These are phyloP conservation scores for Larimichthys crocea DNA, from an alignment of 2,113 vertebrate species.

Conservation along the genomic window DNA sequence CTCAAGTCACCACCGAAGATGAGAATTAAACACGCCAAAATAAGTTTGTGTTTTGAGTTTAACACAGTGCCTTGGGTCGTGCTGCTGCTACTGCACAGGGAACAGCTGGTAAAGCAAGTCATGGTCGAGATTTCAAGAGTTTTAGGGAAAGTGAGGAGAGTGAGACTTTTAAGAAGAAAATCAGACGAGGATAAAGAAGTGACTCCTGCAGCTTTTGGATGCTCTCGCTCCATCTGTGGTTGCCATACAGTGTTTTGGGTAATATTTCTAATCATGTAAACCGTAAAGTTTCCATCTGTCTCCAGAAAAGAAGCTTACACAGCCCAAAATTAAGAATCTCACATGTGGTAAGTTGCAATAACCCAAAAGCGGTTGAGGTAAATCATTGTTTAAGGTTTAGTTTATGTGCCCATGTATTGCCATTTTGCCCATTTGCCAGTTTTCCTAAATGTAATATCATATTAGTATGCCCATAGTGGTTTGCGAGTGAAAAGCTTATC, in stretches of 20 bases:
- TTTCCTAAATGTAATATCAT: conserved; percentile 14
- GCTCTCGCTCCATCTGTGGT: conserved; percentile 1
- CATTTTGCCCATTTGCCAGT: conserved; percentile 20
- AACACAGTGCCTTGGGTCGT: neutral
- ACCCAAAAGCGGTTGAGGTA: neutral
- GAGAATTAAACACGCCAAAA: conserved; percentile 36
- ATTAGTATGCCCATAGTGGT: conserved; percentile 6
- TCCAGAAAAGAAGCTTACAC: neutral
- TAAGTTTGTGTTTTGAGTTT: conserved; percentile 36
- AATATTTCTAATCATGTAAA: conserved; percentile 24
- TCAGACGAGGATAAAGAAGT: conserved; percentile 8
- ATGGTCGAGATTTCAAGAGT: conserved; percentile 11
- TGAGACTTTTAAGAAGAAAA: conserved; percentile 21
- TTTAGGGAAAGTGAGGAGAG: neutral
- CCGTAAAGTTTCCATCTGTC: neutral
- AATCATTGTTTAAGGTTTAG: conserved; percentile 4
- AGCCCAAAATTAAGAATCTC: neutral
- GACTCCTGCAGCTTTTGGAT: neutral
- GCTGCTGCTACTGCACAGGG: neutral
- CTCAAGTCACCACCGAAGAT: neutral
- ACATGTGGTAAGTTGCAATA: neutral
- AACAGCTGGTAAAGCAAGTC: conserved; percentile 34
- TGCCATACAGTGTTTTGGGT: neutral
- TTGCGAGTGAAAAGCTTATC: conserved; percentile 41
- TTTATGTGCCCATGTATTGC: neutral